Conservation (phyloP, 2,113 vertebrate species). For the Cyanoliseus patagonus region DNA sequence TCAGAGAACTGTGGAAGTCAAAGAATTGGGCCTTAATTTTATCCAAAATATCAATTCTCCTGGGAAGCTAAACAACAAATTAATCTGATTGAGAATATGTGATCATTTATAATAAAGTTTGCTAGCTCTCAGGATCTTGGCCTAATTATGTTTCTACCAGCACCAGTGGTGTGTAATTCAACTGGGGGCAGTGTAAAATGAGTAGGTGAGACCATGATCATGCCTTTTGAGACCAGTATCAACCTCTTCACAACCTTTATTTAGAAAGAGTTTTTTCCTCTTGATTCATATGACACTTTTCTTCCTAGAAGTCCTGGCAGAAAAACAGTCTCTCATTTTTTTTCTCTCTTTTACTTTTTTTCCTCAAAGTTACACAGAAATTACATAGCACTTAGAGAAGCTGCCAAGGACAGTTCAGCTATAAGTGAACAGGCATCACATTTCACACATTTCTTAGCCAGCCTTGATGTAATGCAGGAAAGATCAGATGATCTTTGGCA, state of each 20-base stretch:
- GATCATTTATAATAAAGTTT: neutral
- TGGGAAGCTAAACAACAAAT: neutral
- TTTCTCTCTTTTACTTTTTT: neutral
- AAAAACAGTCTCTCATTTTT: neutral
- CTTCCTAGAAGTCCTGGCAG: slow-evolving; percentile 1
- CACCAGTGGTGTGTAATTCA: neutral
- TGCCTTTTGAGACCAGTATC: neutral
- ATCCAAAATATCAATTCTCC: neutral
- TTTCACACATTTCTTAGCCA: neutral
- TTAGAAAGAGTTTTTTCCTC: neutral
- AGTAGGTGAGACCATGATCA: neutral
- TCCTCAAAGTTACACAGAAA: slow-evolving; percentile 82
- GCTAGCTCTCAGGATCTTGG: neutral
- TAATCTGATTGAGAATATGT: neutral
- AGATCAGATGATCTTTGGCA: neutral
- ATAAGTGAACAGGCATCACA: slow-evolving; percentile 81
- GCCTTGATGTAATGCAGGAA: neutral
- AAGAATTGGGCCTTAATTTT: neutral
- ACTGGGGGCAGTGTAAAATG: neutral
- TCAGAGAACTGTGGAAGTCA: neutral
- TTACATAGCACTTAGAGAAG: slow-evolving; percentile 79
- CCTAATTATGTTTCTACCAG: neutral
- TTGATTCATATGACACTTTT: neutral
- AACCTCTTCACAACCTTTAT: neutral
- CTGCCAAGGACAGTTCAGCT: slow-evolving; percentile 80